Evolutionary conservation across 2,113 vertebrate species (phyloP).

Genomic region (Marmota monax): DNA sequence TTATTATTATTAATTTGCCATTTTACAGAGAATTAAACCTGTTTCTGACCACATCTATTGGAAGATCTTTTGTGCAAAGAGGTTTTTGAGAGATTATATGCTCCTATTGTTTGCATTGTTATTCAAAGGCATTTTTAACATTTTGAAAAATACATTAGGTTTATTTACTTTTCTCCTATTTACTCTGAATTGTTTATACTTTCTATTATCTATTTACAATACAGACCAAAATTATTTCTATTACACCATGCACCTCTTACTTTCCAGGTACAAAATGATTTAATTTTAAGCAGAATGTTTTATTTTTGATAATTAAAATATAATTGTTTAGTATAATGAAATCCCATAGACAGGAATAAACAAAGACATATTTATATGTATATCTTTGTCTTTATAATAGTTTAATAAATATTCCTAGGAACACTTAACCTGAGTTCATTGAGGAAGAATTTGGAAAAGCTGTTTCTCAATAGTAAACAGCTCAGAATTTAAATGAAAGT

Average conservation of each 20-base stretch:
- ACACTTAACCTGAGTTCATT: neutral
- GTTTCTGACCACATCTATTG: neutral
- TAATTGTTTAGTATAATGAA: neutral
- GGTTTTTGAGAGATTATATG: neutral
- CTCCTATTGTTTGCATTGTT: neutral
- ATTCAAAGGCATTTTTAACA: neutral
- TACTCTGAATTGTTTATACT: conserved; percentile 13
- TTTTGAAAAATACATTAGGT: neutral
- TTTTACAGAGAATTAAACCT: neutral
- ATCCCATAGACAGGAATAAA: neutral
- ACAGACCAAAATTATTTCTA: neutral
- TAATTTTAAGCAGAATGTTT: neutral
- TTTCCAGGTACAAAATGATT: neutral
- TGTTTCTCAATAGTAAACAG: neutral
- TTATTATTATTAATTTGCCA: neutral
- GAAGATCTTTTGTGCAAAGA: neutral
- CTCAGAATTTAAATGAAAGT: neutral
- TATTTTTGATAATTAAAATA: neutral
- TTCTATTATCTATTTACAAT: neutral
- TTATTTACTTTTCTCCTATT: neutral
- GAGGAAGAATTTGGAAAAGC: conserved; percentile 41
- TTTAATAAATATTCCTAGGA: conserved; percentile 44
- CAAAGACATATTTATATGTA: neutral
- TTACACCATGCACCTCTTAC: neutral
- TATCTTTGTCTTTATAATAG: neutral